Percentiles rank a stretch among this genome's conserved stretches.
These are phyloP conservation scores for Metallyticus violacea DNA, from an alignment of 2,888 invertebrate species.

Conservation along the genomic window DNA sequence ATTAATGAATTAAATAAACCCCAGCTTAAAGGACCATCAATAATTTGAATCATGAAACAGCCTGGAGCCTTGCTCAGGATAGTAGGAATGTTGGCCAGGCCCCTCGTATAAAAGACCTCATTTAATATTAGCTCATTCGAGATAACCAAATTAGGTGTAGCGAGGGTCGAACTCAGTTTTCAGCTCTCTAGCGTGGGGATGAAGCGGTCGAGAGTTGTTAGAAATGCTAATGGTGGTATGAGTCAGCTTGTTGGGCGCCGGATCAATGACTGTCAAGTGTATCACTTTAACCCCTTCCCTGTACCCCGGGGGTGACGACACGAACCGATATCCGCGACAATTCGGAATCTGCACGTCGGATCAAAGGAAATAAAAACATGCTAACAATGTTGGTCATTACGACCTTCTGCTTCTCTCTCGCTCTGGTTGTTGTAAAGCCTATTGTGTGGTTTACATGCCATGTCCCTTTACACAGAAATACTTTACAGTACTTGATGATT, in stretches of 20 bases:
- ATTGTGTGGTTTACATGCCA: no score
- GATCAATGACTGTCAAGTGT: background rate
- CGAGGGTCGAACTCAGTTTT: background rate
- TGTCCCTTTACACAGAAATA: no score
- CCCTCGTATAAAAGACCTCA: background rate
- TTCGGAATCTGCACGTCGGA: background rate
- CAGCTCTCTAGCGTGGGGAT: background rate
- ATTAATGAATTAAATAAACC: no score
- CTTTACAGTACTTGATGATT: no score
- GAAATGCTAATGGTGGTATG: background rate
- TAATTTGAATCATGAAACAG: no score
- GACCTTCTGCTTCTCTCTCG: background rate
- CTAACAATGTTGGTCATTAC: background rate
- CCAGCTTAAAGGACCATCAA: no score
- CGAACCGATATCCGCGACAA: background rate
- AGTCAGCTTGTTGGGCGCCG: background rate
- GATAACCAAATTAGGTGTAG: background rate
- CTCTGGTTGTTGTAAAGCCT: no score
- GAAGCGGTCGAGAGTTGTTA: background rate
- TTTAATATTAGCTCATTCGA: background rate
- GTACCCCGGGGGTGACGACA: background rate
- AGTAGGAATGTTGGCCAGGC: no score
- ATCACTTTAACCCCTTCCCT: background rate
- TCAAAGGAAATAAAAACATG: background rate
- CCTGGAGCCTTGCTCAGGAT: no score